Evolutionary conservation across 2,888 invertebrate species (phyloP).

Genomic region (Melanophora roralis): DNA sequence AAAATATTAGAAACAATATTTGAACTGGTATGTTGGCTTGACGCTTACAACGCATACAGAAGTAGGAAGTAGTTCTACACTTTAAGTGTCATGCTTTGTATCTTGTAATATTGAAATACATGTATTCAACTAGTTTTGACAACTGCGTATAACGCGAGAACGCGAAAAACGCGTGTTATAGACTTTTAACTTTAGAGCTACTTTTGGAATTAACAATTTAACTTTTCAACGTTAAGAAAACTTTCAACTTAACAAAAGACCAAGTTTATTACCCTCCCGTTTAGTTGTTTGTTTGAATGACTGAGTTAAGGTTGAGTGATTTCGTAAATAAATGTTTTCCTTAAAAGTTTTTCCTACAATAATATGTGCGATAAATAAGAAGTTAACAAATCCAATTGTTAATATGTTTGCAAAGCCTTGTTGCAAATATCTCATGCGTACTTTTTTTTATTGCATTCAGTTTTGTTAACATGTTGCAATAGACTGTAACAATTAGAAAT

Average conservation of each 20-base stretch:
- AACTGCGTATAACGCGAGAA: no score
- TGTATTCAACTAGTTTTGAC: no score
- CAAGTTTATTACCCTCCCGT: slow-evolving; percentile 35
- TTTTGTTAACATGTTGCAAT: not conserved
- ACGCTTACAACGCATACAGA: no score
- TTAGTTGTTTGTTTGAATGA: slow-evolving; percentile 14
- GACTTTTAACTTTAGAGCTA: slow-evolving; percentile 3
- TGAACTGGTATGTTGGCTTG: no score
- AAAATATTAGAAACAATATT: no score
- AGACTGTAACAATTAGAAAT: not conserved
- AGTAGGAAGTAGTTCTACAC: no score
- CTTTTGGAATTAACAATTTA: not conserved
- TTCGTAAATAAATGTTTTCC: slow-evolving; percentile 31
- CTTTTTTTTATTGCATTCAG: slow-evolving; percentile 15
- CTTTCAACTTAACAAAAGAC: not conserved
- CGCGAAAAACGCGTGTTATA: no score
- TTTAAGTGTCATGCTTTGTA: no score
- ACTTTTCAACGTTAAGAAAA: not conserved
- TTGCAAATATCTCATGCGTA: slow-evolving; percentile 38
- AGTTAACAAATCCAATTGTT: slow-evolving; percentile 5
- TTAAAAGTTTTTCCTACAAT: not conserved
- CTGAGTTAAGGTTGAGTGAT: slow-evolving; percentile 28
- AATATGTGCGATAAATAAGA: not conserved
- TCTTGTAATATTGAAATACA: no score
- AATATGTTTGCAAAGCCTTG: not conserved